Base-by-base conservation (phyloP, 2,888 invertebrate species). In the Lithophane ornitopus region DNA sequence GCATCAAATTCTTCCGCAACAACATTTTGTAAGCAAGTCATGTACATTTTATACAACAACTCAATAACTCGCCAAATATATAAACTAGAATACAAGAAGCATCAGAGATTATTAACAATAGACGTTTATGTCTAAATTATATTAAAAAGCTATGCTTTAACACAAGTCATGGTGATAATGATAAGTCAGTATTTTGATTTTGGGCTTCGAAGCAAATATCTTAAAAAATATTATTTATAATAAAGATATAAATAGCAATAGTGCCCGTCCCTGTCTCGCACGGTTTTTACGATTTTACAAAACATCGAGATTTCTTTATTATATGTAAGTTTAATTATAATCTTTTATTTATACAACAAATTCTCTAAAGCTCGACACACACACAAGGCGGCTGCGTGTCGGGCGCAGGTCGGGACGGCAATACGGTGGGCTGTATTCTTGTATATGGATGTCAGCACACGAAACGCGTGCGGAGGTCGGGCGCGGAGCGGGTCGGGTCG, bases 61-160 rank as follows among this genome's bases (percentile, higher is more conserved):
- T 78, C 76, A 79, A 54, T 70, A 70, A 66, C 78, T 78, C 46
- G 73, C 69, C 73, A 74, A 75, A 82, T 63, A 81, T 78, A 81
- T 80, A 76, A 80, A 85, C 85, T 87, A 88, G 80, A 82, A 86
- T 88, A 88, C 81, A 87, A 86, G 81, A 88, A 88, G 82, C 88
- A 84, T 88, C 71, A 85, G 85, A 86, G 87, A 88, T 85, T 87
- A 86, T 87, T 67, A 90, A 90, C 87, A 88, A 87, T 85, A 89
- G 84, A 89, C 87, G n/a, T 68, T 34, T 52, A 75, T 68, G 76
- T 81, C 79, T 80, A 81, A 85, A 86, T 87, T 80, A 83, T 72
- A 83, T 80, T 76, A 76, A 87, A 84, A 85, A 85, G 86, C 86
- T 81, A 80, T 75, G 82, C 80, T 84, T 86, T 76, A 84, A 82